These are phyloP conservation scores for Malurus leucopterus DNA, from an alignment of 2,797 vertebrate genomes.

Conservation along the genomic window DNA sequence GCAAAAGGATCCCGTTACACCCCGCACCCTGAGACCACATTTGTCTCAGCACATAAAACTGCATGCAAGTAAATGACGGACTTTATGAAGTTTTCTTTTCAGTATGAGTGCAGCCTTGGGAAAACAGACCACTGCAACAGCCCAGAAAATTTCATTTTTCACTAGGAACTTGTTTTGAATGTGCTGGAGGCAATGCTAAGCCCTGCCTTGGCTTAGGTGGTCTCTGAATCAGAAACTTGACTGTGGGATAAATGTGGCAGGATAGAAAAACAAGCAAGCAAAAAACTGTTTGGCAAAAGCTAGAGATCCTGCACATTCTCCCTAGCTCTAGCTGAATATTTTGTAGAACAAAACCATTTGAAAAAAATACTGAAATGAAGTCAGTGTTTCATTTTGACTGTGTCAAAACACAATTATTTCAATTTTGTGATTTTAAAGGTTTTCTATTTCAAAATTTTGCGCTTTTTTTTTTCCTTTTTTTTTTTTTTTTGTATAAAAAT, in stretches of 20 bases:
- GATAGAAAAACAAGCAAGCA: background rate
- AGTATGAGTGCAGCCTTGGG: background rate
- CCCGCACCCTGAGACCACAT: background rate
- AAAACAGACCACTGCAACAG: background rate
- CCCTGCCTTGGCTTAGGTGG: background rate
- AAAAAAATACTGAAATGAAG: background rate
- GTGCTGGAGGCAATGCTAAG: background rate
- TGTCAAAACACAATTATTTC: slow-evolving; percentile 2
- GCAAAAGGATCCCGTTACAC: background rate
- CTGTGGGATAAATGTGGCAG: background rate
- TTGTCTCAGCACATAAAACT: slow-evolving; percentile 43
- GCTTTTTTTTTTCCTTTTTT: background rate
- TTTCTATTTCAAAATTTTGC: background rate
- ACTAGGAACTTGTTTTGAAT: background rate
- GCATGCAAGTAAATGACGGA: background rate
- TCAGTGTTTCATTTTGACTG: background rate
- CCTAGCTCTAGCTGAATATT: background rate
- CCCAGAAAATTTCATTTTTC: slow-evolving; percentile 23
- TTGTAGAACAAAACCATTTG: background rate
- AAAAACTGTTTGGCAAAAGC: slow-evolving; percentile 1
- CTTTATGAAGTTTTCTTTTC: background rate
- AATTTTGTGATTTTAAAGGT: background rate
- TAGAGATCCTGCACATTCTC: background rate
- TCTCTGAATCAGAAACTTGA: slow-evolving; percentile 6
- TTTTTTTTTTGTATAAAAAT: background rate